Evolutionary conservation across 1,140 invertebrate species (phyloP).

Genomic region (Dufourea novaeangliae): DNA sequence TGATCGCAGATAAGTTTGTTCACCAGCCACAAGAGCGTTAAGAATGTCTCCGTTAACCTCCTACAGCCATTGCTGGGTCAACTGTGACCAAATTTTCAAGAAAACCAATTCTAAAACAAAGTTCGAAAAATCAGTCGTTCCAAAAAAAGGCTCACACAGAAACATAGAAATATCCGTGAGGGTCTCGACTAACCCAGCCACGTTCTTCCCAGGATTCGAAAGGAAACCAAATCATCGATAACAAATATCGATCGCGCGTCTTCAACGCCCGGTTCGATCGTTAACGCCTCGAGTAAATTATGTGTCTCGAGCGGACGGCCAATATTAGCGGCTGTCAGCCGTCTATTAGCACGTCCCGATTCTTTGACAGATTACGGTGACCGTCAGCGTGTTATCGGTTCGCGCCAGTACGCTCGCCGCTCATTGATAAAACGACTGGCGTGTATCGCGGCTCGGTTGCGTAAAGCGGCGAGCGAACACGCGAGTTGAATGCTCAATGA

Average conservation of each 20-base stretch:
- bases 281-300: neutral
- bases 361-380: conserved; percentile 32
- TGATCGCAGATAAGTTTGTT: no score
- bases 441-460: conserved; percentile 44
- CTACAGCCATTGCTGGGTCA: no score
- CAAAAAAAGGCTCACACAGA: no score
- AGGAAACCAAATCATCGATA: neutral
- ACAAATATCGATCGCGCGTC: neutral
- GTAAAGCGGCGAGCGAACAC: conserved; percentile 32
- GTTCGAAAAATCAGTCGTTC: no score
- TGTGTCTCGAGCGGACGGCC: neutral
- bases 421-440: conserved; percentile 43
- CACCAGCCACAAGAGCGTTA: no score
- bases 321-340: conserved; percentile 11
- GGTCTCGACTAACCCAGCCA: no score
- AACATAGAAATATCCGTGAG: no score
- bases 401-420: conserved; percentile 8
- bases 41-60: no score
- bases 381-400: conserved; percentile 25
- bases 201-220: no score
- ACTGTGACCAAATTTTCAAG: no score
- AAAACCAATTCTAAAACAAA: no score
- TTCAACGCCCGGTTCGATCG: no score
- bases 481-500: conserved; percentile 40
- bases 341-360: conserved; percentile 38